phyloP scores from a whole-genome alignment of 2,113 vertebrate species.

The Tor tambroides region DNA sequence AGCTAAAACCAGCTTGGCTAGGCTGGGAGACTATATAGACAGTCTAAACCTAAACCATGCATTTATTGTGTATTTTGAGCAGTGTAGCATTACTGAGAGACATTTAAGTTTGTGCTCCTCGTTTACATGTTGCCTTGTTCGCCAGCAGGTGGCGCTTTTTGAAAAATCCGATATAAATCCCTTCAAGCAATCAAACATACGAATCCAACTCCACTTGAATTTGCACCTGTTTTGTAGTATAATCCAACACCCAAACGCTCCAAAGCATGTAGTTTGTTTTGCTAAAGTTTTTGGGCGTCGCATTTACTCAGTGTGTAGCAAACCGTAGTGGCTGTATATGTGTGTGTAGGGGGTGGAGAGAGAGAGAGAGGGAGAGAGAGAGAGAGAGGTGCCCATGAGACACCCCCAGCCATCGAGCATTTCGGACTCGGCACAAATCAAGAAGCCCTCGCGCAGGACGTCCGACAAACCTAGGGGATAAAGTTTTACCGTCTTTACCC shows the following conservation, averaged over 20 bases:
- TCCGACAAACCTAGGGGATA: slow-evolving; percentile 18
- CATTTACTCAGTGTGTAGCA: not conserved
- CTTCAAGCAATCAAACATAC: not conserved
- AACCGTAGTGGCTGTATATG: slow-evolving; percentile 4
- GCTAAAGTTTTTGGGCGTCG: not conserved
- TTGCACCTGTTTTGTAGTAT: not conserved
- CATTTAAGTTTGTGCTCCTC: too few relatives aligned
- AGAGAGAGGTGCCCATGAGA: slow-evolving; percentile 30
- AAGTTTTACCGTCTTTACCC: slow-evolving; percentile 1
- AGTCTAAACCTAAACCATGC: not conserved
- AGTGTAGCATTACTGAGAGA: not conserved
- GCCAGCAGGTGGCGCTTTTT: slow-evolving; percentile 14
- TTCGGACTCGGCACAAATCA: not conserved
- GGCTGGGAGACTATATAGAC: not conserved
- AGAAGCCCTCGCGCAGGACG: slow-evolving; percentile 16
- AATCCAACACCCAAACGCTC: not conserved
- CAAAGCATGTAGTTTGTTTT: not conserved
- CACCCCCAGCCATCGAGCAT: slow-evolving; percentile 14
- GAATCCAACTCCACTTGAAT: not conserved
- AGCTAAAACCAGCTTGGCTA: not conserved
- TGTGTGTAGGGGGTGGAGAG: slow-evolving; percentile 31
- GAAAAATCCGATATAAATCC: not conserved
- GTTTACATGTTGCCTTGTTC: not conserved
- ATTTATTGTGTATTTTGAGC: not conserved
- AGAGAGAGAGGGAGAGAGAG: slow-evolving; percentile 21